phyloP scores from a whole-genome alignment of 2,888 invertebrate genomes.

The Catocala sponsa region DNA sequence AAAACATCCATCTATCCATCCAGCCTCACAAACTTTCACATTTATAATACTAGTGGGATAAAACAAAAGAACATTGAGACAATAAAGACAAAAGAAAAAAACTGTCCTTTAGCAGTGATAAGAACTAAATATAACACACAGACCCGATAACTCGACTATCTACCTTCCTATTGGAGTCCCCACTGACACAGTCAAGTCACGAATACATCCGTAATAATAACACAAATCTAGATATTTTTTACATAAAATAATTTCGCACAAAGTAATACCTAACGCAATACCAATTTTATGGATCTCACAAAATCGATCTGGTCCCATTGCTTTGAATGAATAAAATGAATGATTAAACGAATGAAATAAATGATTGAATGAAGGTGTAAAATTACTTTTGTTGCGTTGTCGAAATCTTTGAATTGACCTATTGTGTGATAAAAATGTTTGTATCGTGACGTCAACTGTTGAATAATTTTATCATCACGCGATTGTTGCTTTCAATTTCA shows the following conservation, averaged over 20 bases:
- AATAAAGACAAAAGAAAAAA: too few species aligned
- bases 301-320: conserved; percentile 34
- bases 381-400: conserved; percentile 25
- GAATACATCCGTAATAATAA: conserved; percentile 39
- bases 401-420: conserved; percentile 23
- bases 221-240: conserved; percentile 42
- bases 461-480: too few species aligned
- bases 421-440: too few species aligned
- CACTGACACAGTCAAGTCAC: conserved; percentile 20
- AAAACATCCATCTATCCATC: too few species aligned
- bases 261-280: conserved; percentile 31
- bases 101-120: too few species aligned
- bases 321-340: conserved; percentile 32
- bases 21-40: too few species aligned
- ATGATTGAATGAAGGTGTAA: conserved; percentile 28
- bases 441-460: too few species aligned
- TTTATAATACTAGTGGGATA: too few species aligned
- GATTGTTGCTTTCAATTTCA: too few species aligned
- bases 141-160: background rate
- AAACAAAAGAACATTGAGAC: too few species aligned
- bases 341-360: conserved; percentile 28
- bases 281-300: conserved; percentile 42
- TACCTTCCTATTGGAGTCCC: background rate
- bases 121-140: background rate
- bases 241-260: conserved; percentile 32